phyloP scores from a whole-genome alignment of 2,888 invertebrate genomes.

The Archips crataeganus region DNA sequence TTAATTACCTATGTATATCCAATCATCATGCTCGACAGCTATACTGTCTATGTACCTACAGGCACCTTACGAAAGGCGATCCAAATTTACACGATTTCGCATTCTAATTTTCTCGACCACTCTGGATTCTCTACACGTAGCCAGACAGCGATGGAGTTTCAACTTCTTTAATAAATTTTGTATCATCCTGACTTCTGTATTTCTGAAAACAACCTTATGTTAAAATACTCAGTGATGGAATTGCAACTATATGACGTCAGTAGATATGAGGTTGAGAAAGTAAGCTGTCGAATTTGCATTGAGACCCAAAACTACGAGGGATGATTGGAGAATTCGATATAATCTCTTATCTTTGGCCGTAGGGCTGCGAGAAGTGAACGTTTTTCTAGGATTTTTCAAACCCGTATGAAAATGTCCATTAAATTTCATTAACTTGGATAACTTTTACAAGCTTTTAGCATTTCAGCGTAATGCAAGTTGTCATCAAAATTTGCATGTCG shows the following conservation, averaged over 20 bases:
- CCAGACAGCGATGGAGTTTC: not conserved
- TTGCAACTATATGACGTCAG: not conserved
- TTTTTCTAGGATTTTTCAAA: not conserved
- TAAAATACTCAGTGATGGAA: not conserved
- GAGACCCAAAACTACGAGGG: not conserved
- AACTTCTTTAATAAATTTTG: not conserved
- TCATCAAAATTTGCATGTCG: too few species aligned
- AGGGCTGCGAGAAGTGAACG: not conserved
- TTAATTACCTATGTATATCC: not conserved
- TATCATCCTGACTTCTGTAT: not conserved
- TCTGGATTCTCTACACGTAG: too few species aligned
- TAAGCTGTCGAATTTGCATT: not conserved
- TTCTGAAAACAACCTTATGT: not conserved
- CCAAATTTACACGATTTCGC: too few species aligned
- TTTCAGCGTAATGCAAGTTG: too few species aligned
- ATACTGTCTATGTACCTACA: not conserved
- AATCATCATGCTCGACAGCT: not conserved
- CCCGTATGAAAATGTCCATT: not conserved
- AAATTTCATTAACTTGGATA: not conserved
- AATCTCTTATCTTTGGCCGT: too few species aligned
- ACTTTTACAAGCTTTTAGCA: too few species aligned
- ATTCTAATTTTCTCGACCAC: too few species aligned
- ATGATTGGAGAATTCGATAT: conserved; percentile 9
- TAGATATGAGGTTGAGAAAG: not conserved
- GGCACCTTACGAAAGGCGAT: not conserved